Evolutionary conservation across 2,113 vertebrate species (phyloP).

Genomic region (Raja brachyura): DNA sequence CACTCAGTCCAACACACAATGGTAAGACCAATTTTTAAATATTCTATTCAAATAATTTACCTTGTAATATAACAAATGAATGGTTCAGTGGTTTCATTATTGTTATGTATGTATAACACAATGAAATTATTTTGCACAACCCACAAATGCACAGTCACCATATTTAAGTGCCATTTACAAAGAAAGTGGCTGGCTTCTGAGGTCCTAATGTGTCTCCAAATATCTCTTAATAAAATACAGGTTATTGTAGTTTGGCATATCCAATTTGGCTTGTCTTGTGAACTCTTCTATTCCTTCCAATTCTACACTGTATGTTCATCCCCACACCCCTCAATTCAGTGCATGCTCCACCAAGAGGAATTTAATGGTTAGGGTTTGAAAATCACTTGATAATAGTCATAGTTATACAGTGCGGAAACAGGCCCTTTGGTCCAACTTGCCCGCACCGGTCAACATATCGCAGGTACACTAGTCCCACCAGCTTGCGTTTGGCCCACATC

Average conservation of each 20-base stretch:
- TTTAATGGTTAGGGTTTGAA: background rate
- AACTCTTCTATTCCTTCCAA: too few species aligned
- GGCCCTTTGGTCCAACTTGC: too few species aligned
- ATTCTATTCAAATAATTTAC: background rate
- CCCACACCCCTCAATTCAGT: background rate
- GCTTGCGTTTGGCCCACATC: too few species aligned
- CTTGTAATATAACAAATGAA: background rate
- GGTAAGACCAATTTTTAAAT: constrained; percentile 4
- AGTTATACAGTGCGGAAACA: too few species aligned
- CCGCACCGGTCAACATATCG: too few species aligned
- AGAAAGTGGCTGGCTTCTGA: background rate
- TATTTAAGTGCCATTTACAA: too few species aligned
- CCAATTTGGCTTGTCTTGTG: background rate
- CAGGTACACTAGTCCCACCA: too few species aligned
- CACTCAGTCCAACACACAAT: constrained; percentile 34
- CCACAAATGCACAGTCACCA: too few species aligned
- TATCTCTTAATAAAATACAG: background rate
- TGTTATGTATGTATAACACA: too few species aligned
- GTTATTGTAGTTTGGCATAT: background rate
- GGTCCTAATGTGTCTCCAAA: background rate
- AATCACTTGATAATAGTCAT: background rate
- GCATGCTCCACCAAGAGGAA: background rate
- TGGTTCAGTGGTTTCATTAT: too few species aligned
- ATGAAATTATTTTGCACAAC: too few species aligned
- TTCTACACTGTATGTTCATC: background rate